Base-by-base conservation (phyloP, 1,140 invertebrate genomes). In the Heliconius nattereri region DNA sequence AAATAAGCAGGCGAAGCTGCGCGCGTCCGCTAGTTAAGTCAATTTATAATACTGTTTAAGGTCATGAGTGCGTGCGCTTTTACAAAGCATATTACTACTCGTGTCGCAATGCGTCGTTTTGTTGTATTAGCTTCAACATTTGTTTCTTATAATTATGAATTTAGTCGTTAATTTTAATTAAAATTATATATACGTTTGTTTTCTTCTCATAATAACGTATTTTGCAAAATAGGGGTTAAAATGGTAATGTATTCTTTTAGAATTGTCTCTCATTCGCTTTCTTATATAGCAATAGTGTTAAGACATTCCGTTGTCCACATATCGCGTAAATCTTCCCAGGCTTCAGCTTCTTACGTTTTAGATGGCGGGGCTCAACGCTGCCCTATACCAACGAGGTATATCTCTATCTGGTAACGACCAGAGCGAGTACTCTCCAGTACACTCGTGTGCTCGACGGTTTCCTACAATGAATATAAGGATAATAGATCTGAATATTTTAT, bases 61-160 rank as follows among this genome's bases (percentile, higher is more conserved):
- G 82, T 85, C 82, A 85, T 80, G 71, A 77, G 54, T 77, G 82
- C 77, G 81, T 82, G 78, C 80, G 83, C 74, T 76, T 71, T 81
- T n/a, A 70, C 73, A 57, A 72, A 79, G 76, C 75, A 75, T 76
- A 83, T 82, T 73, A 80, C 75, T 75, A 84, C 81, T 83, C 78
- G 78, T 84, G 82, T 82, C 84, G 84, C 84, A 85, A 29, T 85
- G 84, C 84, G 84, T 84, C 83, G 80, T 35, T 79, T 78, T 54
- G 52, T 78, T 81, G 80, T 82, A 78, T 82, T 78, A 71, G 70
- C 73, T 83, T 75, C 79, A 81, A 78, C 23, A 66, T 66, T 66
- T 66, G 26, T 66, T 66, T 66, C 7, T 5, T 66, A 66, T 66
- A 29, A 66, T 66, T 19, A 66, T 16, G 60, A 66, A 23, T 11